Percentiles rank a stretch among this genome's conserved stretches.
Conservation (phyloP, 1,140 invertebrate species). For the Pogonomyrmex californicus region DNA sequence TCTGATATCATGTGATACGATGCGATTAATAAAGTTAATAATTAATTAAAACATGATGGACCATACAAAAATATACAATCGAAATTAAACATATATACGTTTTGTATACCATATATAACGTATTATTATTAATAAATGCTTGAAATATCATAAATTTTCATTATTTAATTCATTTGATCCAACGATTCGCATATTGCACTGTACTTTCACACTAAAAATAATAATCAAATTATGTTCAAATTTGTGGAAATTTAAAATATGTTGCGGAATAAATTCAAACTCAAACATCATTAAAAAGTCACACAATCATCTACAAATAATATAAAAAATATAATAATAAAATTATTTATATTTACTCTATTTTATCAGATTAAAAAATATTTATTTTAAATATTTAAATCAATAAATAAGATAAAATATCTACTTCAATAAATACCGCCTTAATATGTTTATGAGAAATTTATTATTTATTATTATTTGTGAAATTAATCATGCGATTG, state of each 20-base stretch:
- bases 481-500: background rate
- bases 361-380: background rate
- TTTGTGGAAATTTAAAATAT: background rate
- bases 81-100: background rate
- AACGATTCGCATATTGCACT: background rate
- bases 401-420: background rate
- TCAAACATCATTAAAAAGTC: background rate
- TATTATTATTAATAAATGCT: conserved; percentile 6
- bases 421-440: background rate
- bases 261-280: background rate
- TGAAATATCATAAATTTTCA: background rate
- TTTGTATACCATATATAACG: background rate
- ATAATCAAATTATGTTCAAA: background rate
- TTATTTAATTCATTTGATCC: background rate
- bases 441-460: background rate
- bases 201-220: background rate
- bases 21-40: conserved; percentile 26
- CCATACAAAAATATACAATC: background rate
- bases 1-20: conserved; percentile 10
- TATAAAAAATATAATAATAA: background rate
- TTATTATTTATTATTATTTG: background rate
- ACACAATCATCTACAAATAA: background rate
- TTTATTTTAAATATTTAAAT: background rate
- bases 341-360: background rate
- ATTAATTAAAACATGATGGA: conserved; percentile 10